Evolutionary conservation across 2,797 vertebrate species (phyloP).

Genomic region (Gallinago solitaria): DNA sequence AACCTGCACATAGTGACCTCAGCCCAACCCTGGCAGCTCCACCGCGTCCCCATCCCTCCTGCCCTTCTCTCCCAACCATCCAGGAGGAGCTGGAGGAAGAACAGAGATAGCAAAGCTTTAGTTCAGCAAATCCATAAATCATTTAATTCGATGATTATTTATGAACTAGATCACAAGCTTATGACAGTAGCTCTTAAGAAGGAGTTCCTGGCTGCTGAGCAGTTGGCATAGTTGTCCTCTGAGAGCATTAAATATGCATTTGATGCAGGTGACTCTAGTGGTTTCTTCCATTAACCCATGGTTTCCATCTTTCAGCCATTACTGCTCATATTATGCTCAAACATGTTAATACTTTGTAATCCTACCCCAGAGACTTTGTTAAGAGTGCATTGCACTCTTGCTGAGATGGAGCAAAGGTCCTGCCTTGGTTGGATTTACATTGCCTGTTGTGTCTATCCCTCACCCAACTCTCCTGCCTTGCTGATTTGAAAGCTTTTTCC

Average conservation of each 20-base stretch:
- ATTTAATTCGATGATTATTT: constrained; percentile 47
- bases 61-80: not conserved
- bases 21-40: not conserved
- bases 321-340: not conserved
- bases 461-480: not conserved
- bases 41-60: rapidly evolving
- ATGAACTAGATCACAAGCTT: constrained; percentile 39
- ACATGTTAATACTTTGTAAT: not conserved
- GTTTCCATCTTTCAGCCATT: not conserved
- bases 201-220: not conserved
- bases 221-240: constrained; percentile 4
- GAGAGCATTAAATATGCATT: constrained; percentile 20
- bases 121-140: constrained; percentile 36
- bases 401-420: not conserved
- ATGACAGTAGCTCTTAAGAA: constrained; percentile 1
- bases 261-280: constrained; percentile 11
- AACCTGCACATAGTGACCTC: not conserved
- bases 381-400: not conserved
- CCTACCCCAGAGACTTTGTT: not conserved
- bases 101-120: not conserved
- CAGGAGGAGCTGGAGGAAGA: not conserved
- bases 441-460: not conserved
- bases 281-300: constrained; percentile 4
- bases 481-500: not conserved
- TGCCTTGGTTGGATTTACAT: not conserved